Base-by-base conservation (phyloP, 2,888 invertebrate genomes). In the Eilema griseolum region DNA sequence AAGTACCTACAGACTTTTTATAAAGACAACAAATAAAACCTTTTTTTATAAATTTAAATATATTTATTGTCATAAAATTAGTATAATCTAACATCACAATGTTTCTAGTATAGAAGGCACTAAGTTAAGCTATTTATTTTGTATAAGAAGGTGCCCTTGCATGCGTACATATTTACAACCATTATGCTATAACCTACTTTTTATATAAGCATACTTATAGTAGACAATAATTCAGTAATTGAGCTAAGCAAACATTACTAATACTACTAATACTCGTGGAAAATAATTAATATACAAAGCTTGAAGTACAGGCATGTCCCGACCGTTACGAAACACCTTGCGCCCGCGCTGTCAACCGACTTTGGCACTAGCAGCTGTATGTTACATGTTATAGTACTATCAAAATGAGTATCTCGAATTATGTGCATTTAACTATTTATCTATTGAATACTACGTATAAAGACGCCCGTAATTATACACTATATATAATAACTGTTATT, bases 281-380 rank as follows among this genome's bases (percentile, higher is more conserved):
- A 75, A 67, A 75, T 65, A 75, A 78, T 75, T 61, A 72, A 75
- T 77, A 75, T 76, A 80, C 76, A 77, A 77, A 77, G 72, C 74
- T 76, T 80, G 72, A 74, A 76, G 71, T 86, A 75, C 82, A 85
- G 80, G 84, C 83, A 83, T 86, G 87, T 80, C 72, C 70, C 77
- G 92, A 90, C 94, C 94, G 95, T 94, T 94, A 91, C 87, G 73
- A 83, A 83, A 87, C 95, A 95, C 95, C 95, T 95, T 95, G 95
- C 94, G 93, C 86, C 84, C 83, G 86, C 87, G 82, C 85, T 80
- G 78, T 82, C 88, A 89, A 89, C 88, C 84, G 87, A 88, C 93
- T 94, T 94, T 95, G 94, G 93, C 88, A 89, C 88, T 86, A 85
- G 93, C 95, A 95, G 94, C 94, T 94, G 94, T 94, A 94, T 93